Base-by-base conservation (phyloP, 2,888 invertebrate species). In the Pocota personata region DNA sequence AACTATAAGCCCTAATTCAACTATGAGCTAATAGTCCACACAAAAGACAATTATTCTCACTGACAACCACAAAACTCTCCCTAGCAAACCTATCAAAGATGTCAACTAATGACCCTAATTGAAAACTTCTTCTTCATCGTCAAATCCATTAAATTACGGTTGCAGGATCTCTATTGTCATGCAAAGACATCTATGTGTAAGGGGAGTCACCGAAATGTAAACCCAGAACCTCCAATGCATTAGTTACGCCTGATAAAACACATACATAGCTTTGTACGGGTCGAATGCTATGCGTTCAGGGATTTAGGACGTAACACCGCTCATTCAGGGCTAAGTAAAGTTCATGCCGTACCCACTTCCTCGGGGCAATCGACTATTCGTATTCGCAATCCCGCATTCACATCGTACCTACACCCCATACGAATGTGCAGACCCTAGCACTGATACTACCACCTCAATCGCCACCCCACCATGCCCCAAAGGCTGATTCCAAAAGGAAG, bases 381-480 rank as follows among this genome's bases (percentile, higher is more conserved):
- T 50, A 69, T 78, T 78, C 55, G 72, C 66, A 32, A 69, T 73
- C 73, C 73, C 73, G 79, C 83, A 83, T 79, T 48, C 72, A 52
- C 50, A 32, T 32, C 37, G 14, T 30, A 57, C 30, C 57, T 14
- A 16, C 27, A 8, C 12, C 12, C 6, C 1, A 46, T 27, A 57
- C 48, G 40, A 64, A 60, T 83, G 66, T 83, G 43, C 40, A 67
- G 48, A 16, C 40, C 48, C 27, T 27, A 8, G 7, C 57, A 21
- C 30, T 57, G 37, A 43, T 5, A 71, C 35, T 58, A 58, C 40
- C 21, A 67, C 87, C 86, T 88, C 89, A 90, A 90, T 88, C 90
- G 88, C 88, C 88, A 88, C 86, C 88, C 87, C 88, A 88, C 88
- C 72, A 87, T 82, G 83, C 87, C 87, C 88, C 89, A 67, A 66